Base-by-base conservation (phyloP, 53 echinoderm and acorn worm species). In the Hippasteria phrygiana region DNA sequence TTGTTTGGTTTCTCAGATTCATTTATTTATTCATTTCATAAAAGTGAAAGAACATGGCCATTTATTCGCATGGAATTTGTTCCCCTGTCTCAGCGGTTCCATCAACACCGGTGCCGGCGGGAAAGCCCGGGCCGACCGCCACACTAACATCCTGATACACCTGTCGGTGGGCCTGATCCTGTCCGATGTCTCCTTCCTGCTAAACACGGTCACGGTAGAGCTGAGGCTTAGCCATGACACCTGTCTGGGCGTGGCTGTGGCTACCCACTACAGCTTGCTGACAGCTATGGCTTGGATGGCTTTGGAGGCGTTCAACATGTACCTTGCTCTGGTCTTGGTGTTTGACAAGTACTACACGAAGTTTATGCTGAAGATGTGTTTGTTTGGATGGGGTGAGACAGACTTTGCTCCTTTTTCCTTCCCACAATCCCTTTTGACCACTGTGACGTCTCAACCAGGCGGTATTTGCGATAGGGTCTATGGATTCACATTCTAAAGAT, bases 211-310 rank as follows among this genome's bases (percentile, higher is more conserved):
- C 3, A 35, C 71, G 24, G 80, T 80, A 5, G 73, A 90, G 28
- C 40, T 53, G 29, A 54, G 32, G 0, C 71, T 66, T 1, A 54
- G 50, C 18, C 63, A 26, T 0, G 8, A 29, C 29, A 54, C 79
- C 13, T 93, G 90, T 48, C 11, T 37, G 5, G 73, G 46, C 7
- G 62, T 87, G 59, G 90, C 90, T 2, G 73, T 90, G 13, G 80
- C 90, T 17, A 89, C 93, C 56, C 99, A 99, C 62, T 96, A 91
- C 77, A 81, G 77, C n/a, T 92, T 99, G 9, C 90, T 99, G 27
- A 70, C 94, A 3, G 88, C 94, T n/a, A 87, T 99, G 90, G 80
- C 85, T 16, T 99, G 99, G 99, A 96, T 95, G 95, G 99, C 93
- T 3, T 24, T 99, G 42, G 95, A 99, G 59, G 99, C 96, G 11